phyloP scores from a whole-genome alignment of 92 coral and sea anemone genomes.

The Parazoanthus atlanticus region DNA sequence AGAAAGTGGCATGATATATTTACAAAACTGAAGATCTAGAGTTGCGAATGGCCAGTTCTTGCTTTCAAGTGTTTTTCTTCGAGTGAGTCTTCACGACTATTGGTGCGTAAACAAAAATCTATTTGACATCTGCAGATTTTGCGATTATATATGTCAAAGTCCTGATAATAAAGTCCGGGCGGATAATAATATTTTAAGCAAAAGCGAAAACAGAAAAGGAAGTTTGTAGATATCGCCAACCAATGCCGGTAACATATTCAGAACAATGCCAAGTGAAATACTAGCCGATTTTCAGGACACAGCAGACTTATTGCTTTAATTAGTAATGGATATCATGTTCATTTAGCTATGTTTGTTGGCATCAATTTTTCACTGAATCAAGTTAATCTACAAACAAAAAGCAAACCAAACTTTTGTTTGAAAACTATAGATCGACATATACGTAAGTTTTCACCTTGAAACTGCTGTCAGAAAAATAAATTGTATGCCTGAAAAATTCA shows the following conservation, averaged over 20 bases:
- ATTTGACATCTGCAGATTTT: slow-evolving; percentile 5
- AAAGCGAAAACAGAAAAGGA: background rate
- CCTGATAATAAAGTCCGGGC: background rate
- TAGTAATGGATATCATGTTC: no score
- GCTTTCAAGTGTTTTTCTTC: background rate
- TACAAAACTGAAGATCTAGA: background rate
- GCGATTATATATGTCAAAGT: background rate
- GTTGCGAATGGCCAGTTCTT: background rate
- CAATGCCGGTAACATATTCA: no score
- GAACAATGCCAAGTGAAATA: no score
- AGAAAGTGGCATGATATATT: no score
- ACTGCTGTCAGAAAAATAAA: no score
- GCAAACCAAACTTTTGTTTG: background rate
- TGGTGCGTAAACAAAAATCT: background rate
- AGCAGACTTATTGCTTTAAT: no score
- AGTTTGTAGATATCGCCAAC: background rate
- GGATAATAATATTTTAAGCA: background rate
- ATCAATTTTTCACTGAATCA: no score
- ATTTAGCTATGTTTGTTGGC: no score
- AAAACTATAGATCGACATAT: no score
- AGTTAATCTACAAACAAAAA: background rate
- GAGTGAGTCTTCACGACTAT: background rate
- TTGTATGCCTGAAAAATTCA: no score
- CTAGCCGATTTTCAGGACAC: no score
- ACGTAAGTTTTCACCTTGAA: background rate